These are phyloP conservation scores for Enteromius paludinosus DNA, from an alignment of 2,797 vertebrate genomes.

Conservation along the genomic window DNA sequence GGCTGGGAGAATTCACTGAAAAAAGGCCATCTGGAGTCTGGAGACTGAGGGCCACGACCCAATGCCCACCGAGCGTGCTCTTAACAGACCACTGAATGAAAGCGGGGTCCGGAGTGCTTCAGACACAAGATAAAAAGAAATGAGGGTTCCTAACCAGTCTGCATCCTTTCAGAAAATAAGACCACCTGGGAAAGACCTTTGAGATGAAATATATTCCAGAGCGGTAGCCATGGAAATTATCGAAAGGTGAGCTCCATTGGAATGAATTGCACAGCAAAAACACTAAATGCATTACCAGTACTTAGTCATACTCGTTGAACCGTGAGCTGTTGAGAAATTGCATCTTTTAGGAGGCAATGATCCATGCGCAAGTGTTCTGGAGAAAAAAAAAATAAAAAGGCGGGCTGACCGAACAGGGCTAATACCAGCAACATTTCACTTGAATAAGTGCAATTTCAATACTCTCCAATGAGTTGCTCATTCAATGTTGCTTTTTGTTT, in stretches of 20 bases:
- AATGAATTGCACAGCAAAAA: constrained; percentile 59
- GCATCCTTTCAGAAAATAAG: constrained; percentile 20
- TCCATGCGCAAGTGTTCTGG: constrained; percentile 65
- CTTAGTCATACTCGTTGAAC: constrained; percentile 59
- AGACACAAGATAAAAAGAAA: constrained; percentile 35
- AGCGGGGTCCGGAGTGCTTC: constrained; percentile 1
- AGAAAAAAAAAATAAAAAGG: constrained; percentile 56
- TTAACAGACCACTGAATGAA: constrained; percentile 27
- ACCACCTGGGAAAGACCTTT: constrained; percentile 33
- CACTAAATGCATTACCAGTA: constrained; percentile 57
- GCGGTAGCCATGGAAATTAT: constrained; percentile 49
- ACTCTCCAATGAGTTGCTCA: constrained; percentile 38
- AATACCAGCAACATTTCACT: constrained; percentile 57
- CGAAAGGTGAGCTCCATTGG: constrained; percentile 41
- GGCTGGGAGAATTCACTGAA: constrained; percentile 52
- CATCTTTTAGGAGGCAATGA: constrained; percentile 71
- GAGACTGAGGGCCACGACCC: constrained; percentile 48
- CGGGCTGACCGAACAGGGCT: constrained; percentile 52
- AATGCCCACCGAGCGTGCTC: constrained; percentile 37
- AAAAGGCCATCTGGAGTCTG: constrained; percentile 58
- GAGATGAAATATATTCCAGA: constrained; percentile 42
- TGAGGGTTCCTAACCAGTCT: constrained; percentile 23
- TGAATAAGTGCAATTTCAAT: constrained; percentile 61
- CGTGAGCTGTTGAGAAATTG: constrained; percentile 67
- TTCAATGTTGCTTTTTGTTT: constrained; percentile 52